Base-by-base conservation (phyloP, 2,797 vertebrate species). In the Anguilla obscura region DNA sequence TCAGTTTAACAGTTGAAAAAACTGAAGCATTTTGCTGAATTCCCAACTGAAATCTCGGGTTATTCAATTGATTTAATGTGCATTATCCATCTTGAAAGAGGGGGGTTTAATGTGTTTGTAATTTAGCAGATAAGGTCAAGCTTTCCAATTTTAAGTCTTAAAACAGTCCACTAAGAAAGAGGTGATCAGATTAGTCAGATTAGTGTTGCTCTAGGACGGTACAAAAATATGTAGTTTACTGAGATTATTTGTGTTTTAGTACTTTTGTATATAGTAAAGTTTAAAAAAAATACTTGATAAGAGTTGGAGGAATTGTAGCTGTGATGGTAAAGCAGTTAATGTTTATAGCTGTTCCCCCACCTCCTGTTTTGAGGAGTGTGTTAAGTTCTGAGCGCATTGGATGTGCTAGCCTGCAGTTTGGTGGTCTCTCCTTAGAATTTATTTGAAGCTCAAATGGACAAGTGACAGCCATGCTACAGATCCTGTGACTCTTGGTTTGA, bases 211-310 rank as follows among this genome's bases (percentile, higher is more conserved):
- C 79, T 7, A 21, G 30, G 33, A 60, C 27, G 93, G 94, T 94
- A 92, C 90, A 90, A 91, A 82, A 92, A 45, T 45, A 90, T 74
- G 56, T 52, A 63, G 92, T 93, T 93, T 94, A 93, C 92, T 87
- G 83, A 88, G 93, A 92, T 92, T 85, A 69, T 89, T 91, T 85
- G 69, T 88, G 48, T 74, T 69, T 71, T 24, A 86, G 56, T 85
- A 79, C 84, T 66, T 45, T 88, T 88, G 87, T 86, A 88, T 30
- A 80, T 86, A 93, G 94, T 93, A 93, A 92, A 92, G 79, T 91
- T 48, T 7, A 87, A 24, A 33, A 12, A 54, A 87, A 87, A 2
- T 85, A 89, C 89, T 85, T 88, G 87, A 89, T 36, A 27, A 79
- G 9, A 69, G 66, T 86, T 90, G 79, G 79, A 80, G 24, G 76